Evolutionary conservation across 2,113 vertebrate genomes (phyloP), one percentile per base, ranked within the genome.

Genomic region (Sinocyclocheilus rhinocerous): DNA sequence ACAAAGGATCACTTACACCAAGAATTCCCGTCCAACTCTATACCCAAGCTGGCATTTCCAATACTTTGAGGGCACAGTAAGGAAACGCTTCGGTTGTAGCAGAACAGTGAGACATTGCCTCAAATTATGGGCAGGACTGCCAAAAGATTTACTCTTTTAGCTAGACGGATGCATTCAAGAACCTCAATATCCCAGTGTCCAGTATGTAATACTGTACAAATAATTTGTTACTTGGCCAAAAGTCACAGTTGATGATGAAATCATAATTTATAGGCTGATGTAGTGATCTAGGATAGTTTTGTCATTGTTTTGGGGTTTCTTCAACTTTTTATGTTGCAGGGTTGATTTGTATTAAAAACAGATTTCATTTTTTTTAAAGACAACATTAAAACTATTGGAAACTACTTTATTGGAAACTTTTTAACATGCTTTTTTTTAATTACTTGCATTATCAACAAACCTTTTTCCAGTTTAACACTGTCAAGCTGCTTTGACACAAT

Each of bases 1-100:
- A 86, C 67, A 84, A 80, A 50, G 55, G 36, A 52, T 69, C 29
- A 2, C 59, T 84, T 67, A 24, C 22, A 57, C 36, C 33, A 16
- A 55, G 29, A 69, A n/a, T 77, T 81, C 26, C 6, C 22, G 33
- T n/a, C 48, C 22, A 57, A 65, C 48, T 11, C 33, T 55, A 13
- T 13, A 7, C 6, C 16, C 29, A 10, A 6, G 57, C 16, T 55
- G 50, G 26, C 16, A 55, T 18, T 33, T 55, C 13, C 3, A 33
- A 57, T 18, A 48, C 33, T 55, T 87, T 50, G 39, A 69, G 45
- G 36, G 65, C 24, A 48, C 12, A 24, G n/a, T 16, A 75, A 45
- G 72, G 72, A 75, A 48, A 75, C 48, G 39, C 39, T n/a, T 48
- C 6, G 18, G 67, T 36, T 69, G 67, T 69, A 69, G 67, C 67